A percentile compares a stretch with the other conserved stretches of the same genome.
phyloP scores from a whole-genome alignment of 35 echinoderm and acorn worm genomes.

The Eucidaris tribuloides region DNA sequence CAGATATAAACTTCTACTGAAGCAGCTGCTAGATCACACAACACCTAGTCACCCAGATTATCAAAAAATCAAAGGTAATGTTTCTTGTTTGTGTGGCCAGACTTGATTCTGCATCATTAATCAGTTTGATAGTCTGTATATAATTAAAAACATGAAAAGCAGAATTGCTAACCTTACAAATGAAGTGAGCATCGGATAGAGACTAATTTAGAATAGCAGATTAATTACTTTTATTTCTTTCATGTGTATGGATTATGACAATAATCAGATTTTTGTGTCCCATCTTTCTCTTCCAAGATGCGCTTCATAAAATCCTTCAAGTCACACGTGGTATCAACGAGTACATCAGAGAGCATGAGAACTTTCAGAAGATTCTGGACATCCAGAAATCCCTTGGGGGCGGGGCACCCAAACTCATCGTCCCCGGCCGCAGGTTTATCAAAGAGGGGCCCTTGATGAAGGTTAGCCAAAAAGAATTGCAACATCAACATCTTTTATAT shows the following conservation, averaged over 20 bases:
- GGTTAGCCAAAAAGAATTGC: slow-evolving; percentile 57
- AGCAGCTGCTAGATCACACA: slow-evolving; percentile 79
- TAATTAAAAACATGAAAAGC: too few species aligned
- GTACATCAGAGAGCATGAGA: slow-evolving; percentile 91
- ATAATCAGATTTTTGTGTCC: background rate
- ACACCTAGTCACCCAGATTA: slow-evolving; percentile 67
- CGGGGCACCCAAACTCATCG: slow-evolving; percentile 60
- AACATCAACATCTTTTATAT: too few species aligned
- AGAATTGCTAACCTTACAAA: too few species aligned
- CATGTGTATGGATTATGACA: background rate
- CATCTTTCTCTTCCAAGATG: slow-evolving; percentile 54
- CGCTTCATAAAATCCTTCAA: slow-evolving; percentile 50
- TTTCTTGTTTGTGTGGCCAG: too few species aligned
- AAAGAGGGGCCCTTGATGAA: slow-evolving; percentile 88
- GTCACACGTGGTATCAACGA: slow-evolving; percentile 89
- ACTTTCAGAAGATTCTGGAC: slow-evolving; percentile 94
- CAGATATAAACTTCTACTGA: slow-evolving; percentile 92
- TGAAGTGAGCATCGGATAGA: too few species aligned
- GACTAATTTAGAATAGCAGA: too few species aligned
- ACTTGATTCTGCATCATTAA: too few species aligned
- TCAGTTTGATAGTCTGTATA: too few species aligned
- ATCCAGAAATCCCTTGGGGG: slow-evolving; percentile 82
- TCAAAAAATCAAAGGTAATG: slow-evolving; percentile 83
- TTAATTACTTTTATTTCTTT: too few species aligned
- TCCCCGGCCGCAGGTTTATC: slow-evolving; percentile 79